These are phyloP conservation scores for Pseudocheirus occidentalis DNA, from an alignment of 2,797 vertebrate genomes.

Conservation along the genomic window DNA sequence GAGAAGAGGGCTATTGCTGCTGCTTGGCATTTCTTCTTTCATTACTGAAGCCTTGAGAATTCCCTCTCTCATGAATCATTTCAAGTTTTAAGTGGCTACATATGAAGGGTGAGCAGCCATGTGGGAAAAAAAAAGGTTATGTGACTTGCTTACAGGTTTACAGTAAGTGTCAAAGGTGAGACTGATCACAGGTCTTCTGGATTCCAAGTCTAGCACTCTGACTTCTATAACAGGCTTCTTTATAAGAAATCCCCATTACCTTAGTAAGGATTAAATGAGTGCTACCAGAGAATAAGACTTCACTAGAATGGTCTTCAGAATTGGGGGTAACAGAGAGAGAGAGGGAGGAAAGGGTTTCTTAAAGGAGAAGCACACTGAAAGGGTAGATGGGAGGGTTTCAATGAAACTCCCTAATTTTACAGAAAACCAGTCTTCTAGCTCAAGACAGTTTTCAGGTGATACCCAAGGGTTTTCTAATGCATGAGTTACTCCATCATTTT, in stretches of 20 bases:
- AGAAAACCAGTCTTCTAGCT: not conserved
- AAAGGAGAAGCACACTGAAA: not conserved
- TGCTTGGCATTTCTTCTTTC: not conserved
- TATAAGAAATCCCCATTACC: not conserved
- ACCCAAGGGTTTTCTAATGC: not conserved
- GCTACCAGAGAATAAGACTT: not conserved
- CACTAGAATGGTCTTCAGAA: not conserved
- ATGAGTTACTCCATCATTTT: not conserved
- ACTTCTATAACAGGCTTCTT: not conserved
- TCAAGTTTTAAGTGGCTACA: not conserved
- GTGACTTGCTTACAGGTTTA: not conserved
- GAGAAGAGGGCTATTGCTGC: not conserved
- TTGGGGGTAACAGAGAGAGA: not conserved
- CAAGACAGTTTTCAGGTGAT: not conserved
- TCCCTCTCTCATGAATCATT: not conserved
- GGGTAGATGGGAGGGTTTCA: not conserved
- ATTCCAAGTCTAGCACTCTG: not conserved
- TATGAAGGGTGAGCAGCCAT: not conserved
- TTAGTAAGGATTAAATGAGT: not conserved
- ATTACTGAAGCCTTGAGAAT: not conserved
- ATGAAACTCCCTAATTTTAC: not conserved
- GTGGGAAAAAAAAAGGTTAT: not conserved
- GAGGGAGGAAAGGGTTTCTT: not conserved
- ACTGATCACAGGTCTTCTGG: not conserved
- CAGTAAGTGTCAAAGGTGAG: not conserved